Evolutionary conservation across 2,797 vertebrate species (phyloP).

Genomic region (Acrossocheilus fasciatus): DNA sequence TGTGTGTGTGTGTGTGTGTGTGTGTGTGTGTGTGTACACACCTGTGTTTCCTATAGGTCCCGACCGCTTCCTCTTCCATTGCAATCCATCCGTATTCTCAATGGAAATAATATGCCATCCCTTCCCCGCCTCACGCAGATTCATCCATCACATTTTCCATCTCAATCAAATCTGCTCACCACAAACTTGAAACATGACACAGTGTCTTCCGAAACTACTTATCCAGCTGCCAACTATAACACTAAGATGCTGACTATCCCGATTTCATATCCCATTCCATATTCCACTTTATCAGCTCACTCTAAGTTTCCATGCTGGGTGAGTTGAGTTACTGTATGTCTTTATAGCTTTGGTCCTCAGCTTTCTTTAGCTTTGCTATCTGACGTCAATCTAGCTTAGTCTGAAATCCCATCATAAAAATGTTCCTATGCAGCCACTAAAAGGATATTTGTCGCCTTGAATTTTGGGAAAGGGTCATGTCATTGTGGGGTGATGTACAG

Average conservation of each 20-base stretch:
- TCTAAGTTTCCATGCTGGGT: not conserved
- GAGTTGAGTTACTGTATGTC: not conserved
- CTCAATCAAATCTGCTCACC: constrained; percentile 4
- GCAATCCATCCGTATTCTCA: constrained; percentile 12
- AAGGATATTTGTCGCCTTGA: not conserved
- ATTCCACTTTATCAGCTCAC: not conserved
- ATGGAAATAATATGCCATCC: not conserved
- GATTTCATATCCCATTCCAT: not conserved
- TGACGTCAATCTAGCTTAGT: constrained; percentile 12
- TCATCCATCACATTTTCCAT: constrained; percentile 30
- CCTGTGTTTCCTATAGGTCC: constrained; percentile 4
- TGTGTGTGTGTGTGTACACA: not conserved
- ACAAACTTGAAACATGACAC: constrained; percentile 20
- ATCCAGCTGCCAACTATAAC: constrained; percentile 8
- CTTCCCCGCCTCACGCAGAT: not conserved
- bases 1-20: not conserved
- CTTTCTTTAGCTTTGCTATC: not conserved
- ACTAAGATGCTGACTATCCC: not conserved
- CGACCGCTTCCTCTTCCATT: constrained; percentile 16
- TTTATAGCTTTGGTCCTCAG: constrained; percentile 3
- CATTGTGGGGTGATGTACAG: constrained; percentile 22
- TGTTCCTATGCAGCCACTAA: not conserved
- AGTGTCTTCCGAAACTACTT: constrained; percentile 3
- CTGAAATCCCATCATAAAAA: constrained; percentile 34
- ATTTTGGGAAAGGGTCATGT: constrained; percentile 41